Conservation (phyloP, 2,797 vertebrate genomes). For the Erpetoichthys calabaricus region DNA sequence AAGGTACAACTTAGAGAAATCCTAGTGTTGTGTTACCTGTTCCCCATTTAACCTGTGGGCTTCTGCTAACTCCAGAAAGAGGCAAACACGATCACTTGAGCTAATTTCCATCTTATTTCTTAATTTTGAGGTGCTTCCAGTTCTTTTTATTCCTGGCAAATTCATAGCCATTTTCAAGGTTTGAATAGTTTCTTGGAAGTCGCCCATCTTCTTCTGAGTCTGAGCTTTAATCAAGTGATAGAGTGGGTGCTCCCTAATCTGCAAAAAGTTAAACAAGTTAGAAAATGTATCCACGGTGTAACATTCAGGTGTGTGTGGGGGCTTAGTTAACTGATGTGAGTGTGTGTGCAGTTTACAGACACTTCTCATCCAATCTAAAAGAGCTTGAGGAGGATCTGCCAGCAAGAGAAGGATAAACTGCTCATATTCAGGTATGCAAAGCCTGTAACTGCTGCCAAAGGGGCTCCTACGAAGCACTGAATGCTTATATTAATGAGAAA, state of each 20-base stretch:
- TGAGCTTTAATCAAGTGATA: slow-evolving; percentile 94
- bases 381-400: too few relatives aligned
- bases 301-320: background rate
- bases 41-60: slow-evolving; percentile 81
- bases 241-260: slow-evolving; percentile 81
- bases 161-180: slow-evolving; percentile 85
- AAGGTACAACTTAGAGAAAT: too few relatives aligned
- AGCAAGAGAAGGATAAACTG: too few relatives aligned
- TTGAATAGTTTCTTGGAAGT: slow-evolving; percentile 78
- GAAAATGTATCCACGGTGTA: background rate
- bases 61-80: slow-evolving; percentile 83
- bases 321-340: background rate
- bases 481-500: too few relatives aligned
- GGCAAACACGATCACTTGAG: slow-evolving; percentile 64
- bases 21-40: slow-evolving; percentile 44
- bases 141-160: slow-evolving; percentile 72
- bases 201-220: slow-evolving; percentile 74
- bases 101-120: slow-evolving; percentile 63
- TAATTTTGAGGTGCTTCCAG: slow-evolving; percentile 48
- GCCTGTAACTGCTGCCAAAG: too few relatives aligned
- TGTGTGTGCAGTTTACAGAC: too few relatives aligned
- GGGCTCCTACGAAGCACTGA: too few relatives aligned
- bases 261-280: slow-evolving; percentile 9
- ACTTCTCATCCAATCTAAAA: too few relatives aligned
- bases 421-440: too few relatives aligned